Percentiles rank a stretch among this genome's conserved stretches.
Evolutionary conservation across 2,888 invertebrate species (phyloP).

Genomic region (Lasioglossum pauxillum): DNA sequence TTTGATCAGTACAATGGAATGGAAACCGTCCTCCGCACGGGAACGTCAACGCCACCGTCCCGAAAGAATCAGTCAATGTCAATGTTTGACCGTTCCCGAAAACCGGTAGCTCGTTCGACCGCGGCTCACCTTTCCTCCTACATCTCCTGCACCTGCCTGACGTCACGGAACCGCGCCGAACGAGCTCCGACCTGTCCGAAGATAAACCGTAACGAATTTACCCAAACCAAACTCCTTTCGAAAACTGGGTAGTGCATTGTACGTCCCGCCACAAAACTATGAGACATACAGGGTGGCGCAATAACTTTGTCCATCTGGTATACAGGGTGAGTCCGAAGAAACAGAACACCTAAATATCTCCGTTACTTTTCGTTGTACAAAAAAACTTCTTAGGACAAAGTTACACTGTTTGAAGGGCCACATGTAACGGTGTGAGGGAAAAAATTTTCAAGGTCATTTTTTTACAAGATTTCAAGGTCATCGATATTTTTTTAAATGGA

Average conservation of each 20-base stretch:
- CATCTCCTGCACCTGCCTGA: background rate
- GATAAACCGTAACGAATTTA: constrained; percentile 6
- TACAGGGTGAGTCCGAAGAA: no score
- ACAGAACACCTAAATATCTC: no score
- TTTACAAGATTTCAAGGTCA: no score
- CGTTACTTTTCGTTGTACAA: no score
- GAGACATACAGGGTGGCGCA: background rate
- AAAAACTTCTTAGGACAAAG: no score
- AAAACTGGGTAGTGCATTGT: background rate
- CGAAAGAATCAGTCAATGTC: constrained; percentile 2
- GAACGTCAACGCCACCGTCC: background rate
- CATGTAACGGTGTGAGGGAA: no score
- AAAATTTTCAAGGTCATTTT: no score
- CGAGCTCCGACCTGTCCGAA: background rate
- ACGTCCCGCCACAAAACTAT: background rate
- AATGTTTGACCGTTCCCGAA: constrained; percentile 13
- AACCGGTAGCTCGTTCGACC: background rate
- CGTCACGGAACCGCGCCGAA: background rate
- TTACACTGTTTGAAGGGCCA: no score
- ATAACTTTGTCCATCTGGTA: no score
- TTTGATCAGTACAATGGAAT: constrained; percentile 1
- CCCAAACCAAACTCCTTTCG: background rate
- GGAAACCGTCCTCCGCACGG: background rate
- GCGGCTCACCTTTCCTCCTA: background rate
- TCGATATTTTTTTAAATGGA: no score